These are phyloP conservation scores for Charina bottae DNA, from an alignment of 2,113 vertebrate genomes.

Conservation along the genomic window DNA sequence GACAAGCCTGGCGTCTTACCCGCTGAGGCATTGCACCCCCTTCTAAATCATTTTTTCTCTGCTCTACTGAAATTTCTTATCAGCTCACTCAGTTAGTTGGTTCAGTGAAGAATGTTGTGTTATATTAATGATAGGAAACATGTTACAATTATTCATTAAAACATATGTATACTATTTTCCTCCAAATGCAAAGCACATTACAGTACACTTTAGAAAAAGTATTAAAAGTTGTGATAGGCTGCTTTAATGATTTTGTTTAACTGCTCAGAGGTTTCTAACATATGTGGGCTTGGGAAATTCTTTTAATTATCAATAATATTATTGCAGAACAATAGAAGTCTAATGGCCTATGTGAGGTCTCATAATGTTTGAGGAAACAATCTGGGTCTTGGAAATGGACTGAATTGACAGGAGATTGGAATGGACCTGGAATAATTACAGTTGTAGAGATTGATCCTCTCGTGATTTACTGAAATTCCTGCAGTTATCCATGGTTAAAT, in stretches of 20 bases:
- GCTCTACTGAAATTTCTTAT: neutral
- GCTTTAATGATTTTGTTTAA: neutral
- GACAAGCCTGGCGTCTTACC: no score
- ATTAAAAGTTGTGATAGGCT: neutral
- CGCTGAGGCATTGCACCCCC: no score
- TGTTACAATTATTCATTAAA: neutral
- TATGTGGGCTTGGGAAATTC: neutral
- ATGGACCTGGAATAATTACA: neutral
- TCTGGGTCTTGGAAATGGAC: neutral
- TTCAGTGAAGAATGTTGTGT: neutral
- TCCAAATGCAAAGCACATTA: neutral
- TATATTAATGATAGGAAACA: neutral
- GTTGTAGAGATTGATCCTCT: neutral
- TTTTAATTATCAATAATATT: neutral
- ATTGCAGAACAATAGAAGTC: neutral
- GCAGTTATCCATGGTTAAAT: neutral
- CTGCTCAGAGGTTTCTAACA: neutral
- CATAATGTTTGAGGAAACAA: neutral
- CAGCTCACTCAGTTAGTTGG: neutral
- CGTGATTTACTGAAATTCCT: neutral
- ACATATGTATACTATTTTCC: neutral
- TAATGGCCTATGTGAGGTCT: neutral
- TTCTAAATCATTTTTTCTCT: neutral
- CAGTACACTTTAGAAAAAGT: neutral
- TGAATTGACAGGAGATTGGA: neutral